Evolutionary conservation across 2,113 vertebrate species (phyloP).

Genomic region (Talpa occidentalis): DNA sequence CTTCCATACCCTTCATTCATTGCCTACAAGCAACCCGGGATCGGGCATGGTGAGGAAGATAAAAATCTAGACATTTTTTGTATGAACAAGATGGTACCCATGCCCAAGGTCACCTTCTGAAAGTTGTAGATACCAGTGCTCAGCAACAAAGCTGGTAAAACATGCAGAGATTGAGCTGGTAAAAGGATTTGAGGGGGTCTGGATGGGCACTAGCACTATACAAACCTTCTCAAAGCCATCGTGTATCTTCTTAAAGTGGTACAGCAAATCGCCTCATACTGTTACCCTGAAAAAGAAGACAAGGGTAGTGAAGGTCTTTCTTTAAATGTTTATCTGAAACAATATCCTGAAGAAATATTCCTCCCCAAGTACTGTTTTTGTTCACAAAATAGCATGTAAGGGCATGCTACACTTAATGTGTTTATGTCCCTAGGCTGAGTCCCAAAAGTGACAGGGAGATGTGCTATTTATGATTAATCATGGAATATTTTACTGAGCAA

Average conservation of each 20-base stretch:
- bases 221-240: background rate
- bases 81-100: background rate
- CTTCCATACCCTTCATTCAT: background rate
- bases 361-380: background rate
- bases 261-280: background rate
- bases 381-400: background rate
- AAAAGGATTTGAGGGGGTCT: background rate
- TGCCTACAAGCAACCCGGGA: background rate
- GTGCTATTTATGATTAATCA: constrained; percentile 80
- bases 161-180: background rate
- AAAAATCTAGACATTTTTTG: background rate
- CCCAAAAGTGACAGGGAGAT: constrained; percentile 67
- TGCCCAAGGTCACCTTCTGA: background rate
- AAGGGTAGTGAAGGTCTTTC: background rate
- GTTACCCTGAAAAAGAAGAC: background rate
- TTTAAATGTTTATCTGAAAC: constrained; percentile 28
- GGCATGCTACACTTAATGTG: background rate
- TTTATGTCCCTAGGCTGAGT: constrained; percentile 65
- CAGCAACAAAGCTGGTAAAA: background rate
- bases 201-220: rapidly evolving
- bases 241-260: background rate
- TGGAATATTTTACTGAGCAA: constrained; percentile 78
- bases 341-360: background rate
- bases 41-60: background rate
- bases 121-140: background rate